Conservation (phyloP, 2,888 invertebrate genomes). For the Globia sparganii region DNA sequence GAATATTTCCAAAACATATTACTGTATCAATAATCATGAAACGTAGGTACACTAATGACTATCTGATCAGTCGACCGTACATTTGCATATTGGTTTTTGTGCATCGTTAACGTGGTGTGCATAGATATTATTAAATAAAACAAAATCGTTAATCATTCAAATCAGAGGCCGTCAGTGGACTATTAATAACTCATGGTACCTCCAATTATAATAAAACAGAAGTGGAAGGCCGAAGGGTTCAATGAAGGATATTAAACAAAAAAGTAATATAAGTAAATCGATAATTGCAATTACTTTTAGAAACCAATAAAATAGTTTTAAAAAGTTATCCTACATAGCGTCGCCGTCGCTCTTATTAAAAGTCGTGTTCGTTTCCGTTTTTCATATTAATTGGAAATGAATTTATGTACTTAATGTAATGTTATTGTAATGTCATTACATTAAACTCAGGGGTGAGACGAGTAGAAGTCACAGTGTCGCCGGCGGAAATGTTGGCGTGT, state of each 20-base stretch:
- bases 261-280: neutral
- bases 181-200: constrained; percentile 76
- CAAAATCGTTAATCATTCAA: constrained; percentile 73
- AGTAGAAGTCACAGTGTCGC: constrained; percentile 16
- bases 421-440: neutral
- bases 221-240: constrained; percentile 52
- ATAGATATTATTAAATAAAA: constrained; percentile 69
- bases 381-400: neutral
- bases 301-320: neutral
- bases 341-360: neutral
- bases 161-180: constrained; percentile 66
- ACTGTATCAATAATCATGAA: constrained; percentile 24
- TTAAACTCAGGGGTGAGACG: constrained; percentile 15
- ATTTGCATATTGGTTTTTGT: constrained; percentile 52
- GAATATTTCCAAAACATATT: neutral
- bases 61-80: constrained; percentile 15
- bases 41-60: constrained; percentile 45
- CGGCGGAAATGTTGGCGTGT: constrained; percentile 41
- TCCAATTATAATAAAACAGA: constrained; percentile 71
- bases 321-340: neutral
- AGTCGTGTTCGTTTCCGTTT: neutral
- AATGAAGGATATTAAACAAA: too few species aligned
- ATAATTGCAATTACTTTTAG: neutral
- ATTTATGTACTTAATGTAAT: neutral
- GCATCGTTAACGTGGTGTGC: constrained; percentile 38